Evolutionary conservation across 2,113 vertebrate genomes (phyloP).

Genomic region (Craseonycteris thonglongyai): DNA sequence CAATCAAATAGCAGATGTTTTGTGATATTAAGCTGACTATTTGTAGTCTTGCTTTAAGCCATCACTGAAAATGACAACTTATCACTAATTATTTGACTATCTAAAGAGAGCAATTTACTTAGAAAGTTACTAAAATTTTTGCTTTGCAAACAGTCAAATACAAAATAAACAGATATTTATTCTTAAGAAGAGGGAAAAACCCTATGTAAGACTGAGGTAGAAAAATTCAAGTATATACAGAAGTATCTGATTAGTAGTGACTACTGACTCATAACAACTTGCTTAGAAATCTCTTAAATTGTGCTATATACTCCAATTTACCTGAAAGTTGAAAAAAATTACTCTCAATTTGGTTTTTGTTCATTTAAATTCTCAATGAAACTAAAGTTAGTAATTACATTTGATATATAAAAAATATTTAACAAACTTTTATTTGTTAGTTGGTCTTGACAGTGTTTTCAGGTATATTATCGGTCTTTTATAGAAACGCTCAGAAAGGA

Average conservation of each 20-base stretch:
- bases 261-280: not conserved
- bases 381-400: conserved; percentile 8
- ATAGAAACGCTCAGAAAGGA: not conserved
- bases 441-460: not conserved
- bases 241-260: conserved; percentile 8
- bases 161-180: not conserved
- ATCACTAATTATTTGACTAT: conserved; percentile 33
- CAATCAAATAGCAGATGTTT: conserved; percentile 58
- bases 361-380: conserved; percentile 29
- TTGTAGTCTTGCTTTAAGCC: conserved; percentile 29
- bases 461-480: not conserved
- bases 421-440: not conserved
- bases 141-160: not conserved
- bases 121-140: conserved; percentile 12
- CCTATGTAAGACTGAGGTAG: not conserved
- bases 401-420: not conserved
- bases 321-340: not conserved
- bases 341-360: not conserved
- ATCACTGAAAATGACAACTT: not conserved
- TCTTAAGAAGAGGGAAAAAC: not conserved
- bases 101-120: conserved; percentile 19
- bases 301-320: not conserved
- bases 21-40: conserved; percentile 30
- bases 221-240: conserved; percentile 15
- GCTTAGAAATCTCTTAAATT: not conserved